Percentiles rank a stretch among this genome's conserved stretches.
Evolutionary conservation across 2,888 invertebrate genomes (phyloP).

Genomic region (Agapostemon virescens): DNA sequence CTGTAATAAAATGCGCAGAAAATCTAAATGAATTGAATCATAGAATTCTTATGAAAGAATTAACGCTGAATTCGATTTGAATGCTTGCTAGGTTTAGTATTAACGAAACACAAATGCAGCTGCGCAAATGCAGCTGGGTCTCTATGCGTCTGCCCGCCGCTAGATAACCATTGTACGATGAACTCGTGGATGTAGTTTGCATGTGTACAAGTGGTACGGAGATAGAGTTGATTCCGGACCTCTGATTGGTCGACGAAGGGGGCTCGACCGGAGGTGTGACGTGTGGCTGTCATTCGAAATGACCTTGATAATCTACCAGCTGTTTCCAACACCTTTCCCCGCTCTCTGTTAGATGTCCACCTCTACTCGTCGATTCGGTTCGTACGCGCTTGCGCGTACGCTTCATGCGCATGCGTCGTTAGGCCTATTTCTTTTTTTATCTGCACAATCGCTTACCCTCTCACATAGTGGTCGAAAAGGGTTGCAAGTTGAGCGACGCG

Average conservation of each 20-base stretch:
- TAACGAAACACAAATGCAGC: background rate
- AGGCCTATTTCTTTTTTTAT: background rate
- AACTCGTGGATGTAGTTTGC: slow-evolving; percentile 43
- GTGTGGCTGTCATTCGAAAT: slow-evolving; percentile 68
- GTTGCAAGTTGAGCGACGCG: slow-evolving; percentile 11
- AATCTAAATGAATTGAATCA: too few species aligned
- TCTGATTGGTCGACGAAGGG: slow-evolving; percentile 70
- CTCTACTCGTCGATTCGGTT: slow-evolving; percentile 9
- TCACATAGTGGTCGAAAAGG: background rate
- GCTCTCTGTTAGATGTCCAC: slow-evolving; percentile 30
- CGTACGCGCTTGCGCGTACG: slow-evolving; percentile 35
- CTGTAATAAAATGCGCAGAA: too few species aligned
- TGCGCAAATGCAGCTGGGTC: slow-evolving; percentile 14
- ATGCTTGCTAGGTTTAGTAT: too few species aligned
- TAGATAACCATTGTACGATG: slow-evolving; percentile 33
- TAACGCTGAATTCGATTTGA: too few species aligned
- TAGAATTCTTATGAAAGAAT: too few species aligned
- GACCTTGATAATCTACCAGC: slow-evolving; percentile 74
- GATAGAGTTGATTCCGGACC: slow-evolving; percentile 43
- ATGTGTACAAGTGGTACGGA: slow-evolving; percentile 27
- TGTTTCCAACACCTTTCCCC: slow-evolving; percentile 66
- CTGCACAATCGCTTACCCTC: background rate
- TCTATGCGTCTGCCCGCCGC: slow-evolving; percentile 6
- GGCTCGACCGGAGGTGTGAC: slow-evolving; percentile 74
- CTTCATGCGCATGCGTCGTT: slow-evolving; percentile 27